Evolutionary conservation across 2,113 vertebrate genomes (phyloP).

Genomic region (Herpailurus yagouaroundi): DNA sequence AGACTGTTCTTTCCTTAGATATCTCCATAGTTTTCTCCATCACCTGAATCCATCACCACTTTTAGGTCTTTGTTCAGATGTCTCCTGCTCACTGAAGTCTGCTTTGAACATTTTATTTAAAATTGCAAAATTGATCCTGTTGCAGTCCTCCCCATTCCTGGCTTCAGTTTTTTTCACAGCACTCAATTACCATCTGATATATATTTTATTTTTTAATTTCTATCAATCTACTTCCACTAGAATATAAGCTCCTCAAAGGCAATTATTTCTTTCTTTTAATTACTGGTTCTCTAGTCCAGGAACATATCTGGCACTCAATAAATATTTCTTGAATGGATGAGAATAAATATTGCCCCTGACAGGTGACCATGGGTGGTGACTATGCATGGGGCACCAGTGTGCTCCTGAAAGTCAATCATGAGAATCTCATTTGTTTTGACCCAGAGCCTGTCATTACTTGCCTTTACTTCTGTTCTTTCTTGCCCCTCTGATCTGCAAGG

Average conservation of each 20-base stretch:
- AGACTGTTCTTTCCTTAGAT: neutral
- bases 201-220: neutral
- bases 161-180: neutral
- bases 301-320: neutral
- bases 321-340: neutral
- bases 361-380: neutral
- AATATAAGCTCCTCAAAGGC: neutral
- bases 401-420: neutral
- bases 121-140: neutral
- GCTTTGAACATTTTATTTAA: neutral
- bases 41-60: neutral
- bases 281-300: neutral
- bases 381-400: neutral
- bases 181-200: neutral
- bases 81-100: neutral
- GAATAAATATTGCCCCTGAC: neutral
- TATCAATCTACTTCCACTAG: neutral
- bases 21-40: neutral
- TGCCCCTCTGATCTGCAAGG: neutral
- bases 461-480: neutral
- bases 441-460: neutral
- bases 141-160: neutral
- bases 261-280: neutral
- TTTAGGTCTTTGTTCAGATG: neutral
- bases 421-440: conserved; percentile 35